Evolutionary conservation across 2,113 vertebrate species (phyloP), one percentile per base, ranked within the genome.

Genomic region (Fukomys damarensis): DNA sequence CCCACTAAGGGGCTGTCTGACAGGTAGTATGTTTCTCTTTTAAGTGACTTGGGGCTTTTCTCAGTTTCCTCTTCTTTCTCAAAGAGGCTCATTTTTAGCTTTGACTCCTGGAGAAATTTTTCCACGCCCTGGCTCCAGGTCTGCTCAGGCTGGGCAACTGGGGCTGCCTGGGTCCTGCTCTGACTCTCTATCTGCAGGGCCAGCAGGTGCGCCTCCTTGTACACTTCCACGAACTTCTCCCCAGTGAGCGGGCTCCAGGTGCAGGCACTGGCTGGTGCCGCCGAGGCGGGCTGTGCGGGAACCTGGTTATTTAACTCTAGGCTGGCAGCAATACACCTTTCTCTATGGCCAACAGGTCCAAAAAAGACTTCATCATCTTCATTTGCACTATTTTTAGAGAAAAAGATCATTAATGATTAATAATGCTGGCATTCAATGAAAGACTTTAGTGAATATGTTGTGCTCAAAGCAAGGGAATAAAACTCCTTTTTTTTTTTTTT

Each of bases 331-430:
- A 99, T 77, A 12, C 99, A 99, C 88, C 97, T 98, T 97, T 99
- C 99, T 88, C 98, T 98, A 83, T 99, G 99, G 22, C 98, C 96
- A 8, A 99, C 1, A 0, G 99, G 99, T 58, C 99, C 99, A 46
- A 99, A 12, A 94, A 99, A 99, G 52, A 99, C 99, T 94, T 99
- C 99, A 0, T 99, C 99, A 30, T 99, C 99, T 65, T 99, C 99
- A 63, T 98, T 98, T 83, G 98, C 98, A 58, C 98, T 99, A 35
- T 80, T 86, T 63, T 46, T 38, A 13, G 76, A 92, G 72, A 72
- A 26, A 89, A 68, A 3, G 2, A 28, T 68, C 0, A 28, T 59
- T 3, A 72, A 4, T 2, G 0, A 17, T 46, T 1, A 43, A 2
- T 1, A 9, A 32, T 38, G 14, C 5, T 2, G 26, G 46, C 43